A percentile compares a stretch with the other conserved stretches of the same genome.
These are phyloP conservation scores for Hydrotaea diabolus DNA, from an alignment of 2,888 invertebrate species.

Conservation along the genomic window DNA sequence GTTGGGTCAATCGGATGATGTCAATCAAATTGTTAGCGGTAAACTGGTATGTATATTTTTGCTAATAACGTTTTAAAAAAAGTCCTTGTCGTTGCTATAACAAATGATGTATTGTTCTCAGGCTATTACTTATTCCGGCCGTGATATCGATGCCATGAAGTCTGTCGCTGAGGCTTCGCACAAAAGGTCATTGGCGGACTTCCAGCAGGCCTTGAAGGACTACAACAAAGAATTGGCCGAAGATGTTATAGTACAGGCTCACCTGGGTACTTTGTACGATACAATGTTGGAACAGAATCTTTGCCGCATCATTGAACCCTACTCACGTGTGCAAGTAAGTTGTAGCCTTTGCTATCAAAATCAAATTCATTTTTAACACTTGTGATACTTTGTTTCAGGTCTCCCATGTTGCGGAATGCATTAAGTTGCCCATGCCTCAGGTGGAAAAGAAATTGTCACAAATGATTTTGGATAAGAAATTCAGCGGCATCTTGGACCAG, in stretches of 20 bases:
- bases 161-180: conserved; percentile 97
- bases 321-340: conserved; percentile 93
- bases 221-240: conserved; percentile 95
- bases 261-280: conserved; percentile 97
- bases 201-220: conserved; percentile 92
- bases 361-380: neutral
- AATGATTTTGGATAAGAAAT: conserved; percentile 99
- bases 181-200: conserved; percentile 97
- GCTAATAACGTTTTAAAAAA: neutral
- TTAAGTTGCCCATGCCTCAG: conserved; percentile 92
- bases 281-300: conserved; percentile 99
- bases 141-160: conserved; percentile 98
- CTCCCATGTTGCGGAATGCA: conserved; percentile 93
- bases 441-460: conserved; percentile 99
- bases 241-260: conserved; percentile 98
- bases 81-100: neutral
- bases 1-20: conserved; percentile 98
- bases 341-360: neutral
- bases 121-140: conserved; percentile 97
- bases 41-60: conserved; percentile 84
- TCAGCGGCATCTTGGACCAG: conserved; percentile 98
- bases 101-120: conserved; percentile 58
- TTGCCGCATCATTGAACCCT: conserved; percentile 99
- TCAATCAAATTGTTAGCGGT: conserved; percentile 95
- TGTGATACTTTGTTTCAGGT: conserved; percentile 81